Evolutionary conservation across 2,113 vertebrate genomes (phyloP).

Genomic region (Hippocampus mohnikei): DNA sequence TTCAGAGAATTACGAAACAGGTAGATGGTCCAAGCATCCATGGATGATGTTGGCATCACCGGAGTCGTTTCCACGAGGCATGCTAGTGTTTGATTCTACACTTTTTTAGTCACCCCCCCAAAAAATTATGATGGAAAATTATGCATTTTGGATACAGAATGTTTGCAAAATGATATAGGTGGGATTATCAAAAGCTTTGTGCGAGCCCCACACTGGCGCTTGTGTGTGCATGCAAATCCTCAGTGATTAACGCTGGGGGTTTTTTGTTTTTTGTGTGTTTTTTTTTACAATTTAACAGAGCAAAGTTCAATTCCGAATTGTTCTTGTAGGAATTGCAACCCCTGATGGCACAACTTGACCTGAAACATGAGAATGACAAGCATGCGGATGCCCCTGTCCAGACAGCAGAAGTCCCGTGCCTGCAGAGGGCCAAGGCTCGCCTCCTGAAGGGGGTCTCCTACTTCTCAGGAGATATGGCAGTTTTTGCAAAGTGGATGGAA

Average conservation of each 20-base stretch:
- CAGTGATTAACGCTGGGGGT: conserved; percentile 20
- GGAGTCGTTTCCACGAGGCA: too few species aligned
- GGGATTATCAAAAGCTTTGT: conserved; percentile 37
- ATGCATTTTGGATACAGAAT: too few species aligned
- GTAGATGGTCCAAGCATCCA: too few species aligned
- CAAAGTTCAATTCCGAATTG: not conserved
- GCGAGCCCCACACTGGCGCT: not conserved
- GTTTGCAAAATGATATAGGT: conserved; percentile 31
- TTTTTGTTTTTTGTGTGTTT: fast-evolving
- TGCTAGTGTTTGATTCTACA: too few species aligned
- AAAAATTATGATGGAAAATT: too few species aligned
- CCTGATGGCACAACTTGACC: conserved; percentile 58
- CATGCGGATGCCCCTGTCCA: conserved; percentile 4
- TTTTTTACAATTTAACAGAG: not conserved
- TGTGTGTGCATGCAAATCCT: not conserved
- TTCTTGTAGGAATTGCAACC: conserved; percentile 61
- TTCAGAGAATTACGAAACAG: too few species aligned
- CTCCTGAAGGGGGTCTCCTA: conserved; percentile 60
- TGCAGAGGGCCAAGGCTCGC: conserved; percentile 26
- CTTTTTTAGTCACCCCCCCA: too few species aligned
- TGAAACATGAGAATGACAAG: not conserved
- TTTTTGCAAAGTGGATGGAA: conserved; percentile 74
- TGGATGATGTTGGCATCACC: too few species aligned
- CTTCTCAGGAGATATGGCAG: conserved; percentile 72
- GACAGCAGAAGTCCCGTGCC: not conserved